Conservation (phyloP, 2,888 invertebrate genomes). For the Baccha elongata region DNA sequence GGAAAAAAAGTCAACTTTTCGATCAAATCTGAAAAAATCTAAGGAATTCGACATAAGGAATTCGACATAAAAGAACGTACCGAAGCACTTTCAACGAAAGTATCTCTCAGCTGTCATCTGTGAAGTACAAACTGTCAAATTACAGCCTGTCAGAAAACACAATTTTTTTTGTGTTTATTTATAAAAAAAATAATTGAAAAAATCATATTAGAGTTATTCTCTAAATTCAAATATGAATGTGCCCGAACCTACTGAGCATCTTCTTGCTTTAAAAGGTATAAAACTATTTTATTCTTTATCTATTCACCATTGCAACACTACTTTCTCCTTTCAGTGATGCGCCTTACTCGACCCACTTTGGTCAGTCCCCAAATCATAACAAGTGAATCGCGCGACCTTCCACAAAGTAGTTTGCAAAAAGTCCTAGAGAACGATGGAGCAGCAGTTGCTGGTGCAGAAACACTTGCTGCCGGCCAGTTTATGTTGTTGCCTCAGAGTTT, state of each 20-base stretch:
- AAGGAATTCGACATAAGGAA: too few species aligned
- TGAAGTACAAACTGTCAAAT: too few species aligned
- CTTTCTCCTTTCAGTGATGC: slow-evolving; percentile 88
- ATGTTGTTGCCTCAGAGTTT: slow-evolving; percentile 97
- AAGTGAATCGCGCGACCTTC: slow-evolving; percentile 92
- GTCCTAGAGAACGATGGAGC: slow-evolving; percentile 92
- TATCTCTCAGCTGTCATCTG: too few species aligned
- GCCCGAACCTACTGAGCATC: slow-evolving; percentile 79
- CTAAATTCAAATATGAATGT: slow-evolving; percentile 77
- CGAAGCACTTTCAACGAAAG: too few species aligned
- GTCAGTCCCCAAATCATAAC: slow-evolving; percentile 91
- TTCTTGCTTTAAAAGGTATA: slow-evolving; percentile 81
- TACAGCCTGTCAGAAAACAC: too few species aligned
- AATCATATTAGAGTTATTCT: too few species aligned
- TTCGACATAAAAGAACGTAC: too few species aligned
- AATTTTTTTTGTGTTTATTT: too few species aligned
- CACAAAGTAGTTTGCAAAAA: slow-evolving; percentile 90
- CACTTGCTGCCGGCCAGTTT: slow-evolving; percentile 90
- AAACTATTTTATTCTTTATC: not conserved
- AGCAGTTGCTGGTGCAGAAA: slow-evolving; percentile 91
- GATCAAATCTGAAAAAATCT: too few species aligned
- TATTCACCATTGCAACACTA: not conserved
- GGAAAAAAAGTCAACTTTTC: too few species aligned
- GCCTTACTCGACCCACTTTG: slow-evolving; percentile 95
- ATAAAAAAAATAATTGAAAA: too few species aligned